These are phyloP conservation scores for Ianthella basta DNA, from an alignment of 37 sponge, comb jelly and placozoan genomes.

Conservation along the genomic window DNA sequence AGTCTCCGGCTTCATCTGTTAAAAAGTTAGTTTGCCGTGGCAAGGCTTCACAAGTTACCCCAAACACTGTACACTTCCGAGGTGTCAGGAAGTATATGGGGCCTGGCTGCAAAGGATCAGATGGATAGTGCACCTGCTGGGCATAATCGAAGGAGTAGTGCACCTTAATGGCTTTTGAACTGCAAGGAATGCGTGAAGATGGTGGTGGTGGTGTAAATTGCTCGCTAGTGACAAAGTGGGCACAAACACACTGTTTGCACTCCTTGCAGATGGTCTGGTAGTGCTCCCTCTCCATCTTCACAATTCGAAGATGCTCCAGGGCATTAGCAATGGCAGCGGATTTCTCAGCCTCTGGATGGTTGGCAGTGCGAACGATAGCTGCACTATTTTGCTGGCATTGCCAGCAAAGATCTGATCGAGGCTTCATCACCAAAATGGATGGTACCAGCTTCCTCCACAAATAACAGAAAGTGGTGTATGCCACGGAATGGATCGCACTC, in stretches of 20 bases:
- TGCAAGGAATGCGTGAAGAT: background rate
- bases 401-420: slow-evolving; percentile 61
- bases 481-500: background rate
- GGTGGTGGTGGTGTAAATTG: background rate
- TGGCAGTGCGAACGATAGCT: slow-evolving; percentile 40
- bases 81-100: slow-evolving; percentile 20
- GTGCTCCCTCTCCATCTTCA: background rate
- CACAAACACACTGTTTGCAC: background rate
- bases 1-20: background rate
- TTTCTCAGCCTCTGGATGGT: slow-evolving; percentile 38
- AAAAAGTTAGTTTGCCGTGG: background rate
- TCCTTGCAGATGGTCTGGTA: background rate
- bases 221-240: background rate
- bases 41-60: slow-evolving; percentile 3
- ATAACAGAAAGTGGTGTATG: slow-evolving; percentile 28
- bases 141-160: background rate
- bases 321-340: background rate
- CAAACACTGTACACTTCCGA: slow-evolving; percentile 21
- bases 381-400: slow-evolving; percentile 49
- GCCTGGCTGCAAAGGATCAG: slow-evolving; percentile 6
- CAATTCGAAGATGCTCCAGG: background rate
- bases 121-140: slow-evolving; percentile 27
- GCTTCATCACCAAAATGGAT: slow-evolving; percentile 46
- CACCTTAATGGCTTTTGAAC: background rate
- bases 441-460: slow-evolving; percentile 52